Conservation (phyloP, 2,888 invertebrate genomes). For the Philhelius pedissequus region DNA sequence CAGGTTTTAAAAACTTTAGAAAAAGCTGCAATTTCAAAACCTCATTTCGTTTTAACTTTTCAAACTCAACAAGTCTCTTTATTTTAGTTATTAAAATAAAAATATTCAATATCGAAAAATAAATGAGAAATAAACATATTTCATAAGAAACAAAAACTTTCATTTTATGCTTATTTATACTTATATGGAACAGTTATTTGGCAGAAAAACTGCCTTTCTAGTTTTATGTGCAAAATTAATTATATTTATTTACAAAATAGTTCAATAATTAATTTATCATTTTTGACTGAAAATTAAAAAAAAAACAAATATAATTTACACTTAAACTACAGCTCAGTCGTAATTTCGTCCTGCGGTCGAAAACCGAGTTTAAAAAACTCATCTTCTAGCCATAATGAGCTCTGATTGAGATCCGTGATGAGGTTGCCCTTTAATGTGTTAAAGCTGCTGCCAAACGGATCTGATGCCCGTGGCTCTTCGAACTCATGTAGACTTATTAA, state of each 20-base stretch:
- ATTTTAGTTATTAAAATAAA: constrained; percentile 46
- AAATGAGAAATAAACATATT: constrained; percentile 30
- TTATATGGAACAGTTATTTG: neutral
- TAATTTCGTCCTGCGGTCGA: constrained; percentile 92
- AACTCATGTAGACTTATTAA: constrained; percentile 78
- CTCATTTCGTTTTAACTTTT: neutral
- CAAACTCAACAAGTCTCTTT: constrained; percentile 57
- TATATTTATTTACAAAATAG: constrained; percentile 16
- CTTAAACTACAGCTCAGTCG: constrained; percentile 85
- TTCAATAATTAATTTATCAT: constrained; percentile 36
- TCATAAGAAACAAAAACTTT: constrained; percentile 15
- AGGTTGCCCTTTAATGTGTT: constrained; percentile 80
- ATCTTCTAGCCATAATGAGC: constrained; percentile 86
- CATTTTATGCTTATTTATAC: neutral
- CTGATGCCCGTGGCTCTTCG: constrained; percentile 79
- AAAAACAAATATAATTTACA: neutral
- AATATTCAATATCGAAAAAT: constrained; percentile 28
- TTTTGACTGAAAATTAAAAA: constrained; percentile 10
- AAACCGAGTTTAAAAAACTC: constrained; percentile 91
- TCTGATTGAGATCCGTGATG: constrained; percentile 79
- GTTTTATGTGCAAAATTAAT: constrained; percentile 15
- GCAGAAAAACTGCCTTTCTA: constrained; percentile 21
- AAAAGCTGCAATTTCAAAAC: neutral
- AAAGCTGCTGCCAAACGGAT: constrained; percentile 81
- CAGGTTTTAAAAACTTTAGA: neutral